Evolutionary conservation across 2,888 invertebrate genomes (phyloP).

Genomic region (Junonia oenone): DNA sequence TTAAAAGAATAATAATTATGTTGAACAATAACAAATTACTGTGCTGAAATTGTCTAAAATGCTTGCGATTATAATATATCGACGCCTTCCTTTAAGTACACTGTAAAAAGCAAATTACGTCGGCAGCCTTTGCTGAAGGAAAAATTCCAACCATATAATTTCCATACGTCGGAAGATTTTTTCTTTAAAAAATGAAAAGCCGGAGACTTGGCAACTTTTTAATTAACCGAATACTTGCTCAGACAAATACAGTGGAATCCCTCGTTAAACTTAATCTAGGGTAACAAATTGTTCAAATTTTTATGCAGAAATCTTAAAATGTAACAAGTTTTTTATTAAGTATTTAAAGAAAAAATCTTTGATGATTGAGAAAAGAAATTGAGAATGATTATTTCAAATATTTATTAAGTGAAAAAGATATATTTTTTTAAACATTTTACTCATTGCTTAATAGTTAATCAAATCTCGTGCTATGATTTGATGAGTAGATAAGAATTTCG

Average conservation of each 20-base stretch:
- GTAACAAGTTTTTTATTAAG: not conserved
- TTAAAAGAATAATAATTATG: too few species aligned
- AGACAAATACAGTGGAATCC: not conserved
- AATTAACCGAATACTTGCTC: conserved; percentile 32
- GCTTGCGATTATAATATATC: not conserved
- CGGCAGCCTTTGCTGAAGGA: conserved; percentile 6
- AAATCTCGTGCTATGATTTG: not conserved
- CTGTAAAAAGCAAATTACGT: not conserved
- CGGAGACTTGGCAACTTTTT: conserved; percentile 29
- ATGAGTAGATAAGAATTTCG: conserved; percentile 33
- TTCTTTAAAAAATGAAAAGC: not conserved
- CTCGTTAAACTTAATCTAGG: not conserved
- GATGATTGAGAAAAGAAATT: not conserved
- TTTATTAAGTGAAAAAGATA: not conserved
- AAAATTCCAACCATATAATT: conserved; percentile 22
- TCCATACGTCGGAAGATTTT: conserved; percentile 14
- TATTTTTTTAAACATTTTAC: too few species aligned
- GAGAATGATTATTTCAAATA: not conserved
- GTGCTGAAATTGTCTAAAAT: not conserved
- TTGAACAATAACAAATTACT: too few species aligned
- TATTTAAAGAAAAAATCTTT: not conserved
- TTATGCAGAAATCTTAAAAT: not conserved
- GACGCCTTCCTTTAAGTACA: not conserved
- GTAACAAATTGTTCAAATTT: not conserved
- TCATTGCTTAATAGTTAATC: too few species aligned